Percentiles rank a stretch among this genome's conserved stretches.
Conservation (phyloP, 2,888 invertebrate species). For the Phorcus lineatus region DNA sequence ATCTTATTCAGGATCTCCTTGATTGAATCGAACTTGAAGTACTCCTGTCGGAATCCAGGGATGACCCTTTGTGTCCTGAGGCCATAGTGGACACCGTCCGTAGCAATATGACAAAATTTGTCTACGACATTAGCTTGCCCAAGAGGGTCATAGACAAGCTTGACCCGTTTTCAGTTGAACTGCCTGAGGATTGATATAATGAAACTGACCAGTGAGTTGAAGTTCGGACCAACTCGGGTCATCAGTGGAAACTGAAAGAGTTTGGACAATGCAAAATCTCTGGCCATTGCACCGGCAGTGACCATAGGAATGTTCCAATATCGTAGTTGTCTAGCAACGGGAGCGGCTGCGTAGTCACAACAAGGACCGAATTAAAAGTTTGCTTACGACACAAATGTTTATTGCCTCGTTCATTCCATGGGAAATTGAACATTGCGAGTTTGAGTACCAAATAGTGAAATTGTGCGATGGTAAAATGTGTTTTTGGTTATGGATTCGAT, state of each 20-base stretch:
- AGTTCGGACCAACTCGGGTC: conserved; percentile 77
- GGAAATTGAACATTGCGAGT: conserved; percentile 62
- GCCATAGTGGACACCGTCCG: conserved; percentile 59
- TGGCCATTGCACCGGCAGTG: conserved; percentile 78
- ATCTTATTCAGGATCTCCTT: conserved; percentile 45
- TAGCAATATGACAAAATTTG: conserved; percentile 61
- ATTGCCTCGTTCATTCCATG: conserved; percentile 68
- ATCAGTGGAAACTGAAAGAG: conserved; percentile 82
- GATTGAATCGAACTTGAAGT: conserved; percentile 52
- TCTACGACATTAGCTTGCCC: conserved; percentile 55
- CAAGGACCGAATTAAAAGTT: conserved; percentile 70
- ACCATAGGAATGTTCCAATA: conserved; percentile 92
- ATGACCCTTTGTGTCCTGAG: conserved; percentile 36
- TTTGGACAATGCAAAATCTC: conserved; percentile 65
- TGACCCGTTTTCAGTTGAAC: conserved; percentile 54
- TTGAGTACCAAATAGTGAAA: conserved; percentile 48
- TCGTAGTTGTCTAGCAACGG: conserved; percentile 84
- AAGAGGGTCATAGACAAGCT: conserved; percentile 56
- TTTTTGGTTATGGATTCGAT: conserved; percentile 42
- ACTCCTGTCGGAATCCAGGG: conserved; percentile 40
- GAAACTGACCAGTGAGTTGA: conserved; percentile 55
- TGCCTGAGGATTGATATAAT: conserved; percentile 42
- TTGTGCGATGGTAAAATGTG: conserved; percentile 12
- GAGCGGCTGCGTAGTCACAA: conserved; percentile 84
- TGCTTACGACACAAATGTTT: conserved; percentile 58